phyloP scores from a whole-genome alignment of 2,113 vertebrate genomes.

The Mesembrinibis cayennensis region DNA sequence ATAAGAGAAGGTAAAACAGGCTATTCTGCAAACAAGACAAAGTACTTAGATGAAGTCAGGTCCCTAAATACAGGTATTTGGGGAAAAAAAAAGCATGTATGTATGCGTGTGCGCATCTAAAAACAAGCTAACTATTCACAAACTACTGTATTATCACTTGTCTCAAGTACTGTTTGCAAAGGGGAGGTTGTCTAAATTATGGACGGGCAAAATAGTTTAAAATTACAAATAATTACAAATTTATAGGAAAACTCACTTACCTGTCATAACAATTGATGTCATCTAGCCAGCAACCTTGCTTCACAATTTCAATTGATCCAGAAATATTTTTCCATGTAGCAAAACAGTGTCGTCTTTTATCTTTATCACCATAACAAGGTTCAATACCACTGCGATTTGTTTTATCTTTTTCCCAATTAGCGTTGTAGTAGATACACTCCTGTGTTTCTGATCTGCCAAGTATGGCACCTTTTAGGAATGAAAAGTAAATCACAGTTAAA shows the following conservation, averaged over 20 bases:
- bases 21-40: not conserved
- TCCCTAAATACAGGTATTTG: not conserved
- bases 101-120: accelerated
- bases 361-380: slow-evolving; percentile 89
- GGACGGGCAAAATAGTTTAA: not conserved
- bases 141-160: not conserved
- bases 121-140: not conserved
- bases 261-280: slow-evolving; percentile 99
- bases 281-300: slow-evolving; percentile 98
- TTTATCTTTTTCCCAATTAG: slow-evolving; percentile 96
- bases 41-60: not conserved
- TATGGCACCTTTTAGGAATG: slow-evolving; percentile 85
- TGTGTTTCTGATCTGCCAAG: slow-evolving; percentile 95
- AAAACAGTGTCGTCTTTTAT: slow-evolving; percentile 95
- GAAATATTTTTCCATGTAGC: slow-evolving; percentile 98
- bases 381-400: slow-evolving; percentile 94
- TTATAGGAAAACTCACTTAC: slow-evolving; percentile 62
- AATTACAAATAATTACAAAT: not conserved
- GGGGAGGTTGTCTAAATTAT: accelerated
- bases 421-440: slow-evolving; percentile 94
- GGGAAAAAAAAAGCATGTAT: accelerated
- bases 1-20: not conserved
- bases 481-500: not conserved
- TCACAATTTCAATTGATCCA: slow-evolving; percentile 91
- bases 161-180: not conserved